These are phyloP conservation scores for Lepus oiostolus DNA, from an alignment of 2,797 vertebrate species.

Conservation along the genomic window DNA sequence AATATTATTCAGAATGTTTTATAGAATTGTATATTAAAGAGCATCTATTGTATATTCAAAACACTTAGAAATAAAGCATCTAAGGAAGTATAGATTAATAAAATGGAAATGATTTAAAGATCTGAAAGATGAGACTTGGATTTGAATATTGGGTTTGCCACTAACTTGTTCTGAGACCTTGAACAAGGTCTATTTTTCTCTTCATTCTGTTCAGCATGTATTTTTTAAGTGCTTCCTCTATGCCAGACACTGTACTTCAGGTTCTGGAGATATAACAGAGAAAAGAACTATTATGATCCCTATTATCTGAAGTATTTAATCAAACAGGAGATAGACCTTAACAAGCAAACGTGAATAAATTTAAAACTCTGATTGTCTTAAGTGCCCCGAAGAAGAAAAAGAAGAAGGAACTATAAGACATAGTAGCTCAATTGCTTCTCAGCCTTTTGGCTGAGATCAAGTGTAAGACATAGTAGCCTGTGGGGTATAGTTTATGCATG, in stretches of 20 bases:
- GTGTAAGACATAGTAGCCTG: neutral
- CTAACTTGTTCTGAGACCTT: neutral
- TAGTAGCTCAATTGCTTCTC: neutral
- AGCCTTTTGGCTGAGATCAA: too few relatives aligned
- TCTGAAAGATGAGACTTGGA: slow-evolving; percentile 34
- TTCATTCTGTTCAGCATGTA: slow-evolving; percentile 23
- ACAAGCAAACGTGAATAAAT: slow-evolving; percentile 5
- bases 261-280: neutral
- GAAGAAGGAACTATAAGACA: neutral
- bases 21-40: neutral
- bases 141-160: slow-evolving; percentile 53
- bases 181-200: neutral
- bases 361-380: slow-evolving; percentile 44
- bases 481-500: neutral
- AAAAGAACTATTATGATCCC: slow-evolving; percentile 8
- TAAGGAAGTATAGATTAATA: slow-evolving; percentile 43
- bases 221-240: slow-evolving; percentile 29
- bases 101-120: slow-evolving; percentile 31
- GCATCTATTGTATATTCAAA: slow-evolving; percentile 34
- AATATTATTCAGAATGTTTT: slow-evolving; percentile 16
- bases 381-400: slow-evolving; percentile 50
- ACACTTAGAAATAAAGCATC: slow-evolving; percentile 28
- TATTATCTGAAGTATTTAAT: slow-evolving; percentile 26
- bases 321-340: slow-evolving; percentile 34
- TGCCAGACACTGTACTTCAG: neutral